Base-by-base conservation (phyloP, 2,888 invertebrate genomes). In the Pherbina coryleti region DNA sequence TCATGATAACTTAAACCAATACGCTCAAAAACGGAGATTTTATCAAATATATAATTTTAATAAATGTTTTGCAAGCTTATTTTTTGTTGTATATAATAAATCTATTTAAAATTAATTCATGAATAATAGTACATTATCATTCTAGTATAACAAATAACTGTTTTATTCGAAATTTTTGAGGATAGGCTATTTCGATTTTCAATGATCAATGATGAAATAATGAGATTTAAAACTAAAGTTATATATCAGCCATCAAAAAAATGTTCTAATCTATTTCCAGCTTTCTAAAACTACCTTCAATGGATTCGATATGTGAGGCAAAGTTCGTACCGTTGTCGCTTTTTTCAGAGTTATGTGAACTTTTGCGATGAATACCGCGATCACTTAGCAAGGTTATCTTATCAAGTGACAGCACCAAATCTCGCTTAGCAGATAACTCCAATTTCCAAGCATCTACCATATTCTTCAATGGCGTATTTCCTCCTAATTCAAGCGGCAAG, bases 401-500 rank as follows among this genome's bases (percentile, higher is more conserved):
- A 82, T 94, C 94, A 64, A 93, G 89, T 0, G 91, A 91, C 1
- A 94, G 83, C 1, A 95, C 84, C 19, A 91, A 88, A 28, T 93
- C 92, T 70, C 93, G 90, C 82, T 93, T 93, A 4, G 91, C 90
- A 5, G 90, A 87, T 49, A 95, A 85, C 82, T 95, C 92, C 53
- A 91, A 90, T 83, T 92, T 92, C 90, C 94, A 95, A 82, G 91
- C 90, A 70, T 91, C 91, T 17, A 95, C 92, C 95, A 96, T 95
- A 80, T 94, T 93, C 34, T 92, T 91, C 86, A 93, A 90, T 9
- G 94, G 92, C 83, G 95, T 92, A 5, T 90, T 89, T 1, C 96
- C 96, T 0, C 96, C 96, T 85, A 94, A 93, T 83, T 93, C 93
- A 34, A 92, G 91, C 0, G 96, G 96, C 60, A 96, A 90, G 79